Conservation (phyloP, 92 coral and sea anemone species). For the Isaurus tuberculatus region DNA sequence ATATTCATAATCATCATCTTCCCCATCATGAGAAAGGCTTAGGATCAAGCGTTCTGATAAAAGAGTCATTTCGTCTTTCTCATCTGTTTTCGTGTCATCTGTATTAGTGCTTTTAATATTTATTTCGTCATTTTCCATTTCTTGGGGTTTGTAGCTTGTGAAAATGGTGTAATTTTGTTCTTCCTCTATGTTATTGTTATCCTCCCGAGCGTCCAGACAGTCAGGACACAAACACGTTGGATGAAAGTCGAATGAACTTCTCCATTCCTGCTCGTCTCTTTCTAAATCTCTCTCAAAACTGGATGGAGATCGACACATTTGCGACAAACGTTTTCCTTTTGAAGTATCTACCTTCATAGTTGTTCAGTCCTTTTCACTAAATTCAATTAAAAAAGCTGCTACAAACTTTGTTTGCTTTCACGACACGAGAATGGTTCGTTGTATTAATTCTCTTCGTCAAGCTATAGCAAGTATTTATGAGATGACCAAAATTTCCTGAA, state of each 20-base stretch:
- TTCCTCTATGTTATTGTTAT: neutral
- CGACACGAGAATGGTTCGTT: neutral
- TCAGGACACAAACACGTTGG: conserved; percentile 27
- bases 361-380: neutral
- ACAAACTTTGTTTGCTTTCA: neutral
- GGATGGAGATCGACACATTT: neutral
- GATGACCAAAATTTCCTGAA: neutral
- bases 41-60: conserved; percentile 1
- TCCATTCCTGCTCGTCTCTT: neutral
- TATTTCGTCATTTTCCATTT: neutral
- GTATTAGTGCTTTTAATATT: neutral
- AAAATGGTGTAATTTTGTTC: neutral
- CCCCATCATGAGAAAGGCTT: conserved; percentile 6
- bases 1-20: neutral
- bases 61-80: neutral
- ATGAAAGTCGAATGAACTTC: conserved; percentile 17
- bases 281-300: conserved; percentile 15
- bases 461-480: neutral
- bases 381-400: neutral
- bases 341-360: conserved; percentile 10
- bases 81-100: neutral
- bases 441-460: neutral
- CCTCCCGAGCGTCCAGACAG: conserved; percentile 3
- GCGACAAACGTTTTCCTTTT: neutral
- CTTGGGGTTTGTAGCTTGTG: neutral